Evolutionary conservation across 2,888 invertebrate species (phyloP), one percentile per base, ranked within the genome.

Genomic region (Pollenia angustigena): DNA sequence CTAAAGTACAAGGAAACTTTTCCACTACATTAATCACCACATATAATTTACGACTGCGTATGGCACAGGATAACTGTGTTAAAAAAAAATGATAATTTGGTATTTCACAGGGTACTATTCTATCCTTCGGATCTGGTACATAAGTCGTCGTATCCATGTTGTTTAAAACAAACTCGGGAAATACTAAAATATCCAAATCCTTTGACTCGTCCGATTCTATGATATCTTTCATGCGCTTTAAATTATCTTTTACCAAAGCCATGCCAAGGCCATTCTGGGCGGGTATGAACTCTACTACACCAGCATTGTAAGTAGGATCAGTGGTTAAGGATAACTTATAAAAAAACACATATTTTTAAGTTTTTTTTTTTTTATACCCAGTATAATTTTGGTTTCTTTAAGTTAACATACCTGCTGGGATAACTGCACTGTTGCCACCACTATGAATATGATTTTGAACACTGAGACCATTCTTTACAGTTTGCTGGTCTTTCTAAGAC

Each of bases 111-210:
- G 93, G 92, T 46, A 91, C 89, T 14, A 93, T 88, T 42, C 91
- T 90, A 50, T 91, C 85, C 44, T 90, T 88, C 0, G 91, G 91
- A 82, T 91, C 89, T 6, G 92, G 90, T 89, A 93, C 88, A 93
- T 94, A 89, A 91, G 94, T 90, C 4, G 89, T 81, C 0, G 88
- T 80, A 0, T 85, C 75, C 2, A 44, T 11, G 40, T 85, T 88
- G 93, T 93, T 93, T 0, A 94, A 87, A 0, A 95, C 94, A 89
- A 94, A 90, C 92, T 97, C 97, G 0, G 97, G 97, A 90, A 97
- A 97, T 0, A 97, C 96, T 4, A 97, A 93, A 23, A 97, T 96
- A 89, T 97, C 96, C 0, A 95, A 95, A 4, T 89, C 88, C 0
- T 83, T 75, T 0, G 90, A 88, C 6, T 89, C 90, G 1, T 85